These are phyloP conservation scores for Argentina silus DNA, from an alignment of 2,797 vertebrate species.

Conservation along the genomic window DNA sequence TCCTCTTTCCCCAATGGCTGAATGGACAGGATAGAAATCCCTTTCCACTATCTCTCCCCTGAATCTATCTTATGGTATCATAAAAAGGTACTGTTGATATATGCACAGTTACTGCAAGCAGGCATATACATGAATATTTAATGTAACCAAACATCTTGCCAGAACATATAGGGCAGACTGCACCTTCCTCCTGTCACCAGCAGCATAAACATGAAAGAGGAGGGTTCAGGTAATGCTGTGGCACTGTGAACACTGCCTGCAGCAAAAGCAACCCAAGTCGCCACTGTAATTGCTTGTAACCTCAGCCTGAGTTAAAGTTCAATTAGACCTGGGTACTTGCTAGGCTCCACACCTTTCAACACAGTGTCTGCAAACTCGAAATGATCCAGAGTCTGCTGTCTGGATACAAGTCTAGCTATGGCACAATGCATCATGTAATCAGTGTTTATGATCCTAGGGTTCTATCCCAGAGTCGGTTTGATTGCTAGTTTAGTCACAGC, in stretches of 20 bases:
- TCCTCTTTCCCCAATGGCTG: slow-evolving; percentile 28
- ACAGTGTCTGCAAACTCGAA: slow-evolving; percentile 3
- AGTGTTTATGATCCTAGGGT: slow-evolving; percentile 21
- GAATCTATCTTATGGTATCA: slow-evolving; percentile 40
- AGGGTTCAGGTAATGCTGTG: slow-evolving; percentile 47
- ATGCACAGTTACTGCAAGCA: slow-evolving; percentile 47
- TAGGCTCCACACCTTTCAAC: slow-evolving; percentile 45
- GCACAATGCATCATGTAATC: slow-evolving; percentile 26
- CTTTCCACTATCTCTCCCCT: slow-evolving; percentile 18
- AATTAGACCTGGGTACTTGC: slow-evolving; percentile 61
- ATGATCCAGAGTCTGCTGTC: slow-evolving; percentile 25
- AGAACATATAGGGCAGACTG: slow-evolving; percentile 44
- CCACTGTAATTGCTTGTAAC: slow-evolving; percentile 70
- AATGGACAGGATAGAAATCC: slow-evolving; percentile 29
- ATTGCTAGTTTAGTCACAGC: slow-evolving; percentile 1
- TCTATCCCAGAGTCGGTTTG: background rate
- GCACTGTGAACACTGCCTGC: slow-evolving; percentile 56
- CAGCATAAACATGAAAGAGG: slow-evolving; percentile 69
- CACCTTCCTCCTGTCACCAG: slow-evolving; percentile 57
- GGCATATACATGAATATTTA: slow-evolving; percentile 71
- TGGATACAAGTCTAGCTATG: slow-evolving; percentile 24
- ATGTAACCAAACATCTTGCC: slow-evolving; percentile 70
- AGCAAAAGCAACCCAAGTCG: slow-evolving; percentile 46
- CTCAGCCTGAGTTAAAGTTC: slow-evolving; percentile 70
- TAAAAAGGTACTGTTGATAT: slow-evolving; percentile 28